A percentile compares a stretch with the other conserved stretches of the same genome.
phyloP scores from a whole-genome alignment of 1,140 invertebrate species.

The Adoxophyes honmai region DNA sequence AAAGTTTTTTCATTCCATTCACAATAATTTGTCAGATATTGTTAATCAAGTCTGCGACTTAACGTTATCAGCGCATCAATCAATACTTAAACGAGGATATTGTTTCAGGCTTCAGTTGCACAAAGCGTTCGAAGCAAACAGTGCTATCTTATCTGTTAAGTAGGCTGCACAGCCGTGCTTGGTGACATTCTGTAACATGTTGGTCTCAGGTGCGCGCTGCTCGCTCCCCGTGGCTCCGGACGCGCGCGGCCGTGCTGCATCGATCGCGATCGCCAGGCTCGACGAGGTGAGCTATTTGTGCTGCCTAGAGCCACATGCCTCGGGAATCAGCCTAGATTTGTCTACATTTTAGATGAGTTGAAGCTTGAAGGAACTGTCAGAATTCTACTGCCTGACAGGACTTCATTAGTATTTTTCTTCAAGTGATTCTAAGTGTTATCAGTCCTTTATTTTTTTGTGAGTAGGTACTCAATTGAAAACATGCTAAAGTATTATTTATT shows the following conservation, averaged over 20 bases:
- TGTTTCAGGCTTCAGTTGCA: constrained; percentile 24
- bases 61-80: constrained; percentile 20
- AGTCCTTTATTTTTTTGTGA: too few species aligned
- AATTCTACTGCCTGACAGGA: too few species aligned
- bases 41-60: background rate
- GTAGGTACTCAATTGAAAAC: too few species aligned
- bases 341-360: too few species aligned
- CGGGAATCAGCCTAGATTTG: too few species aligned
- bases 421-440: too few species aligned
- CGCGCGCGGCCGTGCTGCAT: constrained; percentile 16
- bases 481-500: too few species aligned
- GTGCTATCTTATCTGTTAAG: constrained; percentile 40
- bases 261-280: constrained; percentile 11
- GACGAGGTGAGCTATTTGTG: constrained; percentile 17
- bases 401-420: too few species aligned
- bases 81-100: constrained; percentile 18
- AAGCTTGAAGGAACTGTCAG: too few species aligned
- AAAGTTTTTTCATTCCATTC: background rate
- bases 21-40: background rate
- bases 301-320: too few species aligned
- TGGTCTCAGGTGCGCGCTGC: constrained; percentile 53
- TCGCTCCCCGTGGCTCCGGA: constrained; percentile 43
- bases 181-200: constrained; percentile 37
- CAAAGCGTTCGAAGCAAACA: constrained; percentile 6
- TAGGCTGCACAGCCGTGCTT: constrained; percentile 23